Evolutionary conservation across 2,888 invertebrate species (phyloP), one percentile per base, ranked within the genome.

Genomic region (Creontiades dilutus): DNA sequence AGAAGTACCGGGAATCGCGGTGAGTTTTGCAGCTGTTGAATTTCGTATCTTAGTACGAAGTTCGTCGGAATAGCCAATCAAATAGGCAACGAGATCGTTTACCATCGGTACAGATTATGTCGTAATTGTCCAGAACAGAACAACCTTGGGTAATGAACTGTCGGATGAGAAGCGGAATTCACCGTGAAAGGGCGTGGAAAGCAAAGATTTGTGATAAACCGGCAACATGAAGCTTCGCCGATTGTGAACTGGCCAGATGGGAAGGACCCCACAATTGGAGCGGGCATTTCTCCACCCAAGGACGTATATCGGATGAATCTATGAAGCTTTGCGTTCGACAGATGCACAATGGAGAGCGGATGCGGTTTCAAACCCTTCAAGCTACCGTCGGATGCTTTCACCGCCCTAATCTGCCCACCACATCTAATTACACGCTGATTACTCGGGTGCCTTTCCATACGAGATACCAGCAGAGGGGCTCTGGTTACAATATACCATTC

Each of bases 381-480:
- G 82, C 82, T 82, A 52, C 82, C 48, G 27, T 68, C 68, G 68
- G 23, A 23, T 48, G 48, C 52, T 86, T 86, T 86, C 86, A 75
- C 75, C 47, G 75, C 75, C 68, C 46, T 75, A 37, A 68, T 75
- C 86, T 75, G 47, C 37, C 37, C 80, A 61, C 80, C 89, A 61
- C 89, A 80, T 89, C 89, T 89, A 89, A 89, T 89, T 89, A 89
- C 89, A 89, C 89, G 81, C 89, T 89, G 89, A 89, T 89, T 89
- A 81, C 89, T 89, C 47, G 81, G 81, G 52, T 48, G 47, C 75
- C 37, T 68, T 68, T 46, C 86, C 86, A 48, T 75, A 75, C 68
- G 85, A 23, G 85, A 68, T 61, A 23, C 46, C 19, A 23, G 16
- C 23, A 23, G 12, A 46, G n/a, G 46, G 47, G 75, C 46, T 86